A percentile compares a stretch with the other conserved stretches of the same genome.
Evolutionary conservation across 2,797 vertebrate species (phyloP).

Genomic region (Peromyscus nudipes): DNA sequence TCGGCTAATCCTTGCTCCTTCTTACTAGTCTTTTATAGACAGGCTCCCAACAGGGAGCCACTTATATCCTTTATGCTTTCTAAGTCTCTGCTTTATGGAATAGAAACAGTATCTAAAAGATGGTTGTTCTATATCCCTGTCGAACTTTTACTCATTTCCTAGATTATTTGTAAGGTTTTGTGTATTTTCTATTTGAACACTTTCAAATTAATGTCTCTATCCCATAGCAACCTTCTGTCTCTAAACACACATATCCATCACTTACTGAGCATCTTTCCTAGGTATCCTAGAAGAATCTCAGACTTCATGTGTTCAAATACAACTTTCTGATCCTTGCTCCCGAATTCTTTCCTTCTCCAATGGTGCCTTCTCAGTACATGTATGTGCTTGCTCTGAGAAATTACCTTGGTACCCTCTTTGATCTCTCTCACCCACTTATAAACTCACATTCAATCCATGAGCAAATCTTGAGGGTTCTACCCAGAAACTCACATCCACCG

Average conservation of each 20-base stretch:
- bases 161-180: background rate
- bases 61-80: too few species aligned
- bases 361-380: background rate
- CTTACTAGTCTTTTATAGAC: background rate
- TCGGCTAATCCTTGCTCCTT: background rate
- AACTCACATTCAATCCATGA: background rate
- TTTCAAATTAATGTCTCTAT: background rate
- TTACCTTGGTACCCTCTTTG: background rate
- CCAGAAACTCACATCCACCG: rapidly evolving
- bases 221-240: background rate
- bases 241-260: background rate
- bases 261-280: too few species aligned
- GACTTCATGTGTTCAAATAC: background rate
- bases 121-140: rapidly evolving
- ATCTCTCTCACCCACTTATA: background rate
- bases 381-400: background rate
- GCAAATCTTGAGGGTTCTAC: background rate
- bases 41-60: background rate
- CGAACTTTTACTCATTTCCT: background rate
- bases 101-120: rapidly evolving
- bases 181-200: background rate
- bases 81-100: background rate
- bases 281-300: background rate
- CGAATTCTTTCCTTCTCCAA: background rate
- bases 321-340: background rate